A percentile compares a stretch with the other conserved stretches of the same genome.
Conservation (phyloP, 2,113 vertebrate genomes). For the Argyrosomus japonicus region DNA sequence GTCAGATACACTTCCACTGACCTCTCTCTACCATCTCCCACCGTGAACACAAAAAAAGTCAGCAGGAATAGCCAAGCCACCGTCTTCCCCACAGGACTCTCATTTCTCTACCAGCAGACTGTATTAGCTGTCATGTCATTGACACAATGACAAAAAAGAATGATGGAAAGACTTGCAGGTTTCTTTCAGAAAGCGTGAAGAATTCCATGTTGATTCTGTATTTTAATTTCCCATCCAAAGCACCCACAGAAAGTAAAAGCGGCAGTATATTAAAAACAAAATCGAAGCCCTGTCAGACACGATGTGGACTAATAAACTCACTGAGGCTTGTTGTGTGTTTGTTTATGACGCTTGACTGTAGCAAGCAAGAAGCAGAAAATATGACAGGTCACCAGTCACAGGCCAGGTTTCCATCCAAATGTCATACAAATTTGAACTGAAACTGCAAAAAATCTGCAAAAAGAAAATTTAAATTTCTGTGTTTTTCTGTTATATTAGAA, state of each 20-base stretch:
- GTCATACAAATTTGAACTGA: background rate
- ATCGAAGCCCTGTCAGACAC: background rate
- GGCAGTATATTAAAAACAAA: slow-evolving; percentile 22
- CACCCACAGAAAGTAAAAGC: slow-evolving; percentile 5
- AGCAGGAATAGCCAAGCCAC: background rate
- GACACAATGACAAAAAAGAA: background rate
- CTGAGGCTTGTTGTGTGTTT: background rate
- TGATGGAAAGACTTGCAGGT: background rate
- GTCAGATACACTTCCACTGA: background rate
- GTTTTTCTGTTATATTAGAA: no score
- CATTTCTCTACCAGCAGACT: slow-evolving; percentile 19
- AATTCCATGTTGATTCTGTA: background rate
- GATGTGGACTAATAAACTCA: background rate
- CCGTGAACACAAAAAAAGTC: background rate
- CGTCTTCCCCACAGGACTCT: background rate
- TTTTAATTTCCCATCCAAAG: background rate
- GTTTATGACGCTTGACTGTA: background rate
- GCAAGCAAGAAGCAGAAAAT: background rate
- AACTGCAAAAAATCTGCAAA: no score
- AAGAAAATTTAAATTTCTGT: no score
- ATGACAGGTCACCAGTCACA: background rate
- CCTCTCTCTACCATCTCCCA: background rate
- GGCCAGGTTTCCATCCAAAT: background rate
- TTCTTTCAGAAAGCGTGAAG: background rate
- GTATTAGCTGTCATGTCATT: slow-evolving; percentile 32